phyloP scores from a whole-genome alignment of 2,888 invertebrate species.

The Mellilla xanthometata region DNA sequence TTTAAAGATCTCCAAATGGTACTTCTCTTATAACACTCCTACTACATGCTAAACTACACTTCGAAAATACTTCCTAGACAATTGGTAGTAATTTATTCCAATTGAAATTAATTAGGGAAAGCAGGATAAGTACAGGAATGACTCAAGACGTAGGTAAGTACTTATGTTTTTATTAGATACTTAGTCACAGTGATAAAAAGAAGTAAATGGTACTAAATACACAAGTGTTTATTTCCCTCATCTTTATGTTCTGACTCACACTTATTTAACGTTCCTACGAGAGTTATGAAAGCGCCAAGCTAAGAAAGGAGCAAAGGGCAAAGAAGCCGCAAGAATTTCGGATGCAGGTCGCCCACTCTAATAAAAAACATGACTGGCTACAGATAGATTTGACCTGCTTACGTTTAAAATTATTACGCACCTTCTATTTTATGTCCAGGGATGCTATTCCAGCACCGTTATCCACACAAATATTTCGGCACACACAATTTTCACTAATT shows the following conservation, averaged over 20 bases:
- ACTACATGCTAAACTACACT: not conserved
- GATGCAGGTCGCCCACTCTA: slow-evolving; percentile 14
- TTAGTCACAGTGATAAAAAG: not conserved
- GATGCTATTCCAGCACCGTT: slow-evolving; percentile 56
- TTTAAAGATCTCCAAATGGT: too few species aligned
- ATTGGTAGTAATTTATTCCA: slow-evolving; percentile 17
- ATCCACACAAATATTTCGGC: slow-evolving; percentile 63
- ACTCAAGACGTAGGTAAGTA: slow-evolving; percentile 1
- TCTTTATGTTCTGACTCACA: slow-evolving; percentile 2
- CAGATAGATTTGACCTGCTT: slow-evolving; percentile 16
- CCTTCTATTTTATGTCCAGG: slow-evolving; percentile 51
- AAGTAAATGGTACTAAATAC: too few species aligned
- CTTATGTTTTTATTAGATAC: not conserved
- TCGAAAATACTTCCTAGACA: slow-evolving; percentile 1
- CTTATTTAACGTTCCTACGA: not conserved
- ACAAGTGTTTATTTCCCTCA: too few species aligned
- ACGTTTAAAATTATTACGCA: slow-evolving; percentile 35
- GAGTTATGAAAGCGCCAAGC: not conserved
- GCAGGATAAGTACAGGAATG: slow-evolving; percentile 1
- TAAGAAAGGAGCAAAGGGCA: slow-evolving; percentile 22
- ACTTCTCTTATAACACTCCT: too few species aligned
- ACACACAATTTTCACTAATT: slow-evolving; percentile 65
- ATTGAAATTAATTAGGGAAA: slow-evolving; percentile 23
- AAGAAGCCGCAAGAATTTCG: slow-evolving; percentile 13
- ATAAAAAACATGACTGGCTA: slow-evolving; percentile 5